Evolutionary conservation across 2,888 invertebrate genomes (phyloP), one percentile per base, ranked within the genome.

Genomic region (Drosophila sordidula): DNA sequence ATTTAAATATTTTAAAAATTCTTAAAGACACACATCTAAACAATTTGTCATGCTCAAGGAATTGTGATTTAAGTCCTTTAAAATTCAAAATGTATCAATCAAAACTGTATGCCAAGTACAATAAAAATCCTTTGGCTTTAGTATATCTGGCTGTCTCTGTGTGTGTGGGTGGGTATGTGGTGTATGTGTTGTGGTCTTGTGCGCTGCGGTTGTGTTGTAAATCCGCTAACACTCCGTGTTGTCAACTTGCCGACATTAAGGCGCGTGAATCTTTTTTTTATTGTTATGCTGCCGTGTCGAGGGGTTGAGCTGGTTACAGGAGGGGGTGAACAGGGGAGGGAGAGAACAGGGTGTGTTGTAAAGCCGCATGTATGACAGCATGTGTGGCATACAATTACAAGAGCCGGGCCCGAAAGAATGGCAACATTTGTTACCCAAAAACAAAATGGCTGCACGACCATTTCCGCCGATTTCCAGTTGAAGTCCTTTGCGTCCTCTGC

Each of bases 201-300:
- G 39, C 50, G 34, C 52, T 44, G 56, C 18, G 50, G 45, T 41
- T 18, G 49, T 49, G 46, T 44, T 79, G 83, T 68, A 86, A 85
- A 85, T 88, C 84, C 84, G 84, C 87, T 78, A 88, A 85, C 83
- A 83, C 87, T 85, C 76, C 51, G 68, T 78, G 78, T 83, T 88
- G 89, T 85, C 84, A 88, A 88, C 87, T 88, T 88, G 72, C 78
- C 75, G 74, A 67, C 88, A 84, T 88, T 88, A 84, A 78, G 83
- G 87, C 86, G 87, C 83, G 75, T 78, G 83, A 88, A 88, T 80
- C 83, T 80, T 73, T 77, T 64, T 81, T 83, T 82, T 83, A 83
- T 83, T 83, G 83, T 83, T 84, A 74, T 87, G 71, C 69, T 62
- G 63, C 76, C 80, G 69, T 66, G 86, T 67, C 55, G 67, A 29